Evolutionary conservation across 2,888 invertebrate species (phyloP), one percentile per base, ranked within the genome.

Genomic region (Beris chalybata): DNA sequence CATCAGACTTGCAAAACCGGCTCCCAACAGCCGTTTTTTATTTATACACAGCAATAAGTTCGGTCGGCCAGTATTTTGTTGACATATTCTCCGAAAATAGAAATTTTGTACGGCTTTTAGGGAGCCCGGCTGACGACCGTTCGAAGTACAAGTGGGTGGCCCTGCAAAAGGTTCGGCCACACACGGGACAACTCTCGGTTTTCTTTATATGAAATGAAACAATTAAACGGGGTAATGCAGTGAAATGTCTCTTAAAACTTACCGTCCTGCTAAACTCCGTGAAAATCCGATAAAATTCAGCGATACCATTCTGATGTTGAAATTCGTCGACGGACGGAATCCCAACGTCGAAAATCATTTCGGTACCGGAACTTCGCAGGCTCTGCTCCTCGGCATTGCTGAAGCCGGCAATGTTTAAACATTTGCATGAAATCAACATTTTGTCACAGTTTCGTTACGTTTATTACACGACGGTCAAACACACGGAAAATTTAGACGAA

Each of bases 341-440:
- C 3, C 38, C 52, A 30, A 50, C 38, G 12, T 61, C 61, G 9
- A 12, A 30, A 11, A 59, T 4, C 32, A 52, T 45, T 29, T 47
- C 30, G 22, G 31, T 47, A 6, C 52, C 57, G 7, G 57, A 85
- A 75, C 86, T 83, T 73, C 83, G 82, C 74, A 90, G 84, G 15
- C 13, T 29, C 9, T 61, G 50, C 15, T 61, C 61, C 22, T 61
- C 61, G 52, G 61, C 50, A 65, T 68, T 70, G 57, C 69, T 69
- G 69, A 56, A 53, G 43, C 74, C 78, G 71, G 74, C 72, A 72
- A 79, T 75, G 82, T 92, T 92, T 75, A 90, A 81, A 81, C 92
- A 92, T 83, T 89, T 88, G 82, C 92, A 92, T 76, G 88, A 85
- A 71, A 79, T 76, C 74, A 77, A 73, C 78, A 79, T 80, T 70